Evolutionary conservation across 2,113 vertebrate species (phyloP).

Genomic region (Euleptes europaea): DNA sequence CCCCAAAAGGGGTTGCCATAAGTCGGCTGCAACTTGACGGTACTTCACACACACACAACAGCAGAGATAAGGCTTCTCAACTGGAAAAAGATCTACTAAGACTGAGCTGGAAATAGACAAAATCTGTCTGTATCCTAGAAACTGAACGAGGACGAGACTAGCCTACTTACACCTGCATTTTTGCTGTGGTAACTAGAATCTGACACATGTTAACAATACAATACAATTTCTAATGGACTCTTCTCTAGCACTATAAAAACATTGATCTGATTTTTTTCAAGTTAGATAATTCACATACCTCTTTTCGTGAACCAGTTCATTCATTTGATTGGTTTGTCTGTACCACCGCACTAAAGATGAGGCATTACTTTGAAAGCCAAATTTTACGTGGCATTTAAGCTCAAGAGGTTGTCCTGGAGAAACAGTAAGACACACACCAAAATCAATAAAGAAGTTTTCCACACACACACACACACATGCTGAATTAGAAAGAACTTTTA

Average conservation of each 20-base stretch:
- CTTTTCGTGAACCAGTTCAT: slow-evolving; percentile 38
- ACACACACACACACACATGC: neutral
- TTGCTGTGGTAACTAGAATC: neutral
- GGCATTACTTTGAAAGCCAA: slow-evolving; percentile 74
- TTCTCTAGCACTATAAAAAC: neutral
- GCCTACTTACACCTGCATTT: neutral
- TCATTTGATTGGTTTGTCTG: slow-evolving; percentile 38
- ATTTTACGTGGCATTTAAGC: slow-evolving; percentile 76
- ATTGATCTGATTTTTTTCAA: neutral
- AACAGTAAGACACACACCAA: slow-evolving; percentile 1
- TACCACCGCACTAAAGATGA: slow-evolving; percentile 72
- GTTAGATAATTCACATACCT: slow-evolving; percentile 49
- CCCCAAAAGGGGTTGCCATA: no score
- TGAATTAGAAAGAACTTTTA: neutral
- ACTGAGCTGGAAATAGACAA: neutral
- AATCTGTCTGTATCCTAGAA: neutral
- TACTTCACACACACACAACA: no score
- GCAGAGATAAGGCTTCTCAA: neutral
- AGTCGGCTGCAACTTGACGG: no score
- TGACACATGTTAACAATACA: neutral
- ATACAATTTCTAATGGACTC: neutral
- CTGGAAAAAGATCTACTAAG: neutral
- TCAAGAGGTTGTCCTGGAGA: slow-evolving; percentile 75
- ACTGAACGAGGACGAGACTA: neutral
- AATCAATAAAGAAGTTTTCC: slow-evolving; percentile 19